phyloP scores from a whole-genome alignment of 92 coral and sea anemone genomes.

The Micromussa lordhowensis region DNA sequence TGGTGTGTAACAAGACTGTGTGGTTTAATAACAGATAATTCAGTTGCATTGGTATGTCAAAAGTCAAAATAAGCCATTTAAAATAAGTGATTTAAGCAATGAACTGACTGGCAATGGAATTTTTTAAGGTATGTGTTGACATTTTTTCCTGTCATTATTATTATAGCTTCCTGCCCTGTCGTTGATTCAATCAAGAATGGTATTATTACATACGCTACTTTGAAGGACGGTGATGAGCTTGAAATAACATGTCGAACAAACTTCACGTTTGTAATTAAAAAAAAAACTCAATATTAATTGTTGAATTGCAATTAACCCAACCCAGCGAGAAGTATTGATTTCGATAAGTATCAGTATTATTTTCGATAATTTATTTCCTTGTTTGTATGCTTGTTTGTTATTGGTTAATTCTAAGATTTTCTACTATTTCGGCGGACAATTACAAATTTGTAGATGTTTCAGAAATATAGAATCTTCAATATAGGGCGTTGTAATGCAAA shows the following conservation, averaged over 20 bases:
- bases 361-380: no score
- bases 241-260: conserved; percentile 19
- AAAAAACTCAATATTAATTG: no score
- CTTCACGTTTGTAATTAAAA: conserved; percentile 20
- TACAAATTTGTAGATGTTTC: no score
- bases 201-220: conserved; percentile 5
- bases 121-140: neutral
- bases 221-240: conserved; percentile 11
- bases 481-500: no score
- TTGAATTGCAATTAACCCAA: no score
- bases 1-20: conserved; percentile 10
- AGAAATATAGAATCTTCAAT: no score
- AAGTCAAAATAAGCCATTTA: neutral
- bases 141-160: neutral
- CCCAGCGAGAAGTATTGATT: no score
- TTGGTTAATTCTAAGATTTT: no score
- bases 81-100: neutral
- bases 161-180: conserved; percentile 14
- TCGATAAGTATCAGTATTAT: no score
- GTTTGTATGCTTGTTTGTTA: no score
- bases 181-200: neutral
- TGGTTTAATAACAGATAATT: conserved; percentile 1
- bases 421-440: no score
- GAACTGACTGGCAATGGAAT: neutral
- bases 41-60: conserved; percentile 23